Conservation (phyloP, 2,113 vertebrate genomes). For the Colius striatus region DNA sequence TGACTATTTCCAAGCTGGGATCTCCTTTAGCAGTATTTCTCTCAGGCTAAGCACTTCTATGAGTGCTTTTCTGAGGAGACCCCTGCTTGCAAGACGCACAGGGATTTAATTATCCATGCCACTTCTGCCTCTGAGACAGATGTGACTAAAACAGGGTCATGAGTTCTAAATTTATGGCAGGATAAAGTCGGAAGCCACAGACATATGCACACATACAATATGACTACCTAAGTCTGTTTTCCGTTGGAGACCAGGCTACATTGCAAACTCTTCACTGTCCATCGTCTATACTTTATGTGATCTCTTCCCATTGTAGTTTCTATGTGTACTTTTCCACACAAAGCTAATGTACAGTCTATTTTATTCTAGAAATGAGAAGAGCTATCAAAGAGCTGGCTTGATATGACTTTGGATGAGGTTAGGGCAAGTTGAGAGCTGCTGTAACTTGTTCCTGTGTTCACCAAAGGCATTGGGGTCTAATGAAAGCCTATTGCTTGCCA, state of each 20-base stretch:
- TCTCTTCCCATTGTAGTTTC: background rate
- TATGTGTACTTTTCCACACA: background rate
- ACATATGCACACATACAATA: accelerated
- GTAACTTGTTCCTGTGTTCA: background rate
- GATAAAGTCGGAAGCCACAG: background rate
- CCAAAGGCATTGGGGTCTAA: background rate
- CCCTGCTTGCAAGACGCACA: background rate
- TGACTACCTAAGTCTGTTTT: accelerated
- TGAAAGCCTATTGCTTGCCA: background rate
- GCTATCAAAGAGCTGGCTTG: background rate
- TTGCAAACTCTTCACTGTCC: background rate
- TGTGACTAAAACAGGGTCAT: background rate
- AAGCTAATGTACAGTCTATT: background rate
- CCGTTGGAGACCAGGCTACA: background rate
- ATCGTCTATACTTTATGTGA: background rate
- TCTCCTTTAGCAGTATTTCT: background rate
- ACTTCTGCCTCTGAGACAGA: background rate
- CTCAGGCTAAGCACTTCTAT: background rate
- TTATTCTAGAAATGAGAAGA: background rate
- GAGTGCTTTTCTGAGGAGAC: background rate
- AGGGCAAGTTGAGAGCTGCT: background rate
- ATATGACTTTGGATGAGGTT: background rate
- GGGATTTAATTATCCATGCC: background rate
- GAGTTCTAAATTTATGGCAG: background rate
- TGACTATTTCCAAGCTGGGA: background rate